Conservation (phyloP, 1,140 invertebrate genomes). For the Spodoptera litura region DNA sequence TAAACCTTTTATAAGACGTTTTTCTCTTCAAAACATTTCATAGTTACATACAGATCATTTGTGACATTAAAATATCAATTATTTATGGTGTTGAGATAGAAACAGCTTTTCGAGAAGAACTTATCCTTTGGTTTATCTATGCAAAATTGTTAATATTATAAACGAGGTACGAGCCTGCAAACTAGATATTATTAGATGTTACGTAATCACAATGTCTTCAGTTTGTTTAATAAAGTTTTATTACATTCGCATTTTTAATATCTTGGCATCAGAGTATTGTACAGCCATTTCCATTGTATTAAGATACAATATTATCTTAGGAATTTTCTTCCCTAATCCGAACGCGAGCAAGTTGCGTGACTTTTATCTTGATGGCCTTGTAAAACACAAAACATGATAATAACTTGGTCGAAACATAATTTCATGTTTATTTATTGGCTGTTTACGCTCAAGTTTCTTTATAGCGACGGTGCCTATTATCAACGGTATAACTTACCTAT, state of each 20-base stretch:
- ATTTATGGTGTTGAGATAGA: constrained; percentile 84
- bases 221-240: constrained; percentile 26
- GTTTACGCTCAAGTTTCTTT: constrained; percentile 69
- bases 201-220: constrained; percentile 29
- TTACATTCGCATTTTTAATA: background rate
- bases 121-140: constrained; percentile 73
- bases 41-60: constrained; percentile 85
- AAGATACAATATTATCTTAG: background rate
- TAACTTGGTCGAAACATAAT: constrained; percentile 56
- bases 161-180: constrained; percentile 47
- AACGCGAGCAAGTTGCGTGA: constrained; percentile 41
- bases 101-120: constrained; percentile 73
- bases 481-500: constrained; percentile 76
- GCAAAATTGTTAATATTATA: constrained; percentile 69
- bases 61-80: constrained; percentile 86
- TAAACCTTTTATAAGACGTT: constrained; percentile 29
- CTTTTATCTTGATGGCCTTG: constrained; percentile 52
- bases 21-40: constrained; percentile 52
- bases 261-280: background rate
- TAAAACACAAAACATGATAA: constrained; percentile 54
- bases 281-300: background rate
- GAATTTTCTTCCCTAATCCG: constrained; percentile 32
- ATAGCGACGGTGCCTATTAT: constrained; percentile 73
- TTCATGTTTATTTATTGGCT: constrained; percentile 58
- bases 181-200: constrained; percentile 37